Conservation (phyloP, 64 coral and sea anemone species). For the Actinia equina region DNA sequence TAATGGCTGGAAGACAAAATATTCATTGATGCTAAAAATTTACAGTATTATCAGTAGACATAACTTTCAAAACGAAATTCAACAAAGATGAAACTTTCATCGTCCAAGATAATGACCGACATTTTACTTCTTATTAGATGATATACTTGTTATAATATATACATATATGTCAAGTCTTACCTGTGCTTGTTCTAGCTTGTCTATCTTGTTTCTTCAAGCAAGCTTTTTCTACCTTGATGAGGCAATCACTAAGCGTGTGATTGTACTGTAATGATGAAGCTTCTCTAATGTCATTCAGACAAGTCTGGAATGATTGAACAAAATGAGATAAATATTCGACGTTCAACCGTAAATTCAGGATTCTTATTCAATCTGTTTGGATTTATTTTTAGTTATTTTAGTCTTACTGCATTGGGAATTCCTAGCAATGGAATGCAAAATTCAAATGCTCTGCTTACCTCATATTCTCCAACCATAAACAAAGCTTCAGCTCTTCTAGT, state of each 20-base stretch:
- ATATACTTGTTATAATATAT: neutral
- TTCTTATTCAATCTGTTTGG: too few species aligned
- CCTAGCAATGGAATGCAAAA: too few species aligned
- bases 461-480: slow-evolving; percentile 57
- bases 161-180: neutral
- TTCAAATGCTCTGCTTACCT: slow-evolving; percentile 12
- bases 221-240: slow-evolving; percentile 45
- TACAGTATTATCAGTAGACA: neutral
- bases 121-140: too few species aligned
- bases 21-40: neutral
- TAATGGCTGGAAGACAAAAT: too few species aligned
- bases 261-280: slow-evolving; percentile 42
- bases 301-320: slow-evolving; percentile 26
- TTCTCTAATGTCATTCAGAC: slow-evolving; percentile 58
- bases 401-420: too few species aligned
- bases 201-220: slow-evolving; percentile 38
- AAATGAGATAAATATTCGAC: neutral
- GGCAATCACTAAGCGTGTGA: slow-evolving; percentile 18
- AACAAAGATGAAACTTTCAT: too few species aligned
- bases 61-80: neutral
- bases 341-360: too few species aligned
- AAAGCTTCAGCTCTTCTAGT: slow-evolving; percentile 46
- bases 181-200: slow-evolving; percentile 22
- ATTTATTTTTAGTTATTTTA: too few species aligned
- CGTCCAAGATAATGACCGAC: too few species aligned